These are phyloP conservation scores for Chrosomus eos DNA, from an alignment of 2,797 vertebrate species.

Conservation along the genomic window DNA sequence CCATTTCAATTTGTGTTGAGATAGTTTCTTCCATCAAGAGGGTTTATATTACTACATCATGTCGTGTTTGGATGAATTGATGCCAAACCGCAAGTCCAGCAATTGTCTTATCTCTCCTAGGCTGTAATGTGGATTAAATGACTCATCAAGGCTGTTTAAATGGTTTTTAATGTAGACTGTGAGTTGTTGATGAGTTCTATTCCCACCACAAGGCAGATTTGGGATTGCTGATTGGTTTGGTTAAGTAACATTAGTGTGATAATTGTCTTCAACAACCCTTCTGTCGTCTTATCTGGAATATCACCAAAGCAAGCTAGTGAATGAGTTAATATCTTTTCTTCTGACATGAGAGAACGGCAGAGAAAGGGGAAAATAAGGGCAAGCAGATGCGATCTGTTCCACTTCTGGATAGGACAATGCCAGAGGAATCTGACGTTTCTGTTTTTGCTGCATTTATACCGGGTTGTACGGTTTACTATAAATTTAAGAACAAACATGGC, in stretches of 20 bases:
- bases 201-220: conserved; percentile 32
- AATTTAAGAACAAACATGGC: neutral
- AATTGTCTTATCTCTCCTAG: conserved; percentile 38
- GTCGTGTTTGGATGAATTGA: neutral
- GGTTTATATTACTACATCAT: neutral
- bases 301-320: conserved; percentile 23
- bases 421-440: neutral
- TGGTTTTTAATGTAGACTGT: conserved; percentile 40
- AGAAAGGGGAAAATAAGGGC: conserved; percentile 3
- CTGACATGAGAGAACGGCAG: conserved; percentile 12
- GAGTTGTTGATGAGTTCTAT: conserved; percentile 29
- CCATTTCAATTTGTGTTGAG: neutral
- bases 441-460: neutral
- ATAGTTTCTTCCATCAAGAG: conserved; percentile 7
- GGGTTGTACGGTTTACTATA: neutral
- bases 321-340: conserved; percentile 11
- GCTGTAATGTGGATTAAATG: conserved; percentile 41
- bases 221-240: conserved; percentile 23
- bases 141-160: conserved; percentile 35
- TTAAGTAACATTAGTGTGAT: conserved; percentile 21
- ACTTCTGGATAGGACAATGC: conserved; percentile 6
- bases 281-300: conserved; percentile 16
- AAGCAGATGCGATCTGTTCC: conserved; percentile 40
- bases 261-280: conserved; percentile 6
- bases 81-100: conserved; percentile 18